Percentiles rank a stretch among this genome's conserved stretches.
phyloP scores from a whole-genome alignment of 1,140 invertebrate genomes.

The Drosophila seguyi region DNA sequence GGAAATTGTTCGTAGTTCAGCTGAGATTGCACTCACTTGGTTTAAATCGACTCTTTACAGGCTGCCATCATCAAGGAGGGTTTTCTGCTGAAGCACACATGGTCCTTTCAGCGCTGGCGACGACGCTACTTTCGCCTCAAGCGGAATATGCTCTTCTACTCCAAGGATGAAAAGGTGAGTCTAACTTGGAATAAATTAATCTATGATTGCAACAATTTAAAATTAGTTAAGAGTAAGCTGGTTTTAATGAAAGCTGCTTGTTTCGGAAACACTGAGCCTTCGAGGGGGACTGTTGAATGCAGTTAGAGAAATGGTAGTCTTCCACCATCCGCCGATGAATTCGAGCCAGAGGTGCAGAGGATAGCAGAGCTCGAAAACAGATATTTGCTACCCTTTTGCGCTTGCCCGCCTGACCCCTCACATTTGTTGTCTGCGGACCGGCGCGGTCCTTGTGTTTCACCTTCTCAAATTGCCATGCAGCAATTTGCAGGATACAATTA shows the following conservation, averaged over 20 bases:
- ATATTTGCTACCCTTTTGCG: neutral
- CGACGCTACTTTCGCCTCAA: slow-evolving; percentile 93
- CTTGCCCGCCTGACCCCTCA: slow-evolving; percentile 21
- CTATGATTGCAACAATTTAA: neutral
- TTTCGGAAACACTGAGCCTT: neutral
- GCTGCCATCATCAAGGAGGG: slow-evolving; percentile 92
- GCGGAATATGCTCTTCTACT: slow-evolving; percentile 92
- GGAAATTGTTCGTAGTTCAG: slow-evolving; percentile 6
- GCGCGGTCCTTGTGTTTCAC: slow-evolving; percentile 7
- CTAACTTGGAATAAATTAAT: neutral
- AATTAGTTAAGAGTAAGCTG: neutral
- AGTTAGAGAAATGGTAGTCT: neutral
- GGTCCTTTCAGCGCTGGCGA: slow-evolving; percentile 93
- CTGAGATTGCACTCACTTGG: slow-evolving; percentile 28
- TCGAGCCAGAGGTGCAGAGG: neutral
- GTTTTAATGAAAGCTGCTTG: neutral
- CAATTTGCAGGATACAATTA: slow-evolving; percentile 62
- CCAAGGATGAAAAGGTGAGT: slow-evolving; percentile 93
- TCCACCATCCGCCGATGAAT: slow-evolving; percentile 1
- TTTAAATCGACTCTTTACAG: slow-evolving; percentile 35
- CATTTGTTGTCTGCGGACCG: slow-evolving; percentile 14
- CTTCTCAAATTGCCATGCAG: slow-evolving; percentile 36
- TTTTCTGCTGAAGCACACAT: slow-evolving; percentile 93
- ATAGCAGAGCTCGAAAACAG: neutral
- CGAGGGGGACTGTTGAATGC: neutral